Evolutionary conservation across 2,113 vertebrate genomes (phyloP).

Genomic region (Ciconia boyciana): DNA sequence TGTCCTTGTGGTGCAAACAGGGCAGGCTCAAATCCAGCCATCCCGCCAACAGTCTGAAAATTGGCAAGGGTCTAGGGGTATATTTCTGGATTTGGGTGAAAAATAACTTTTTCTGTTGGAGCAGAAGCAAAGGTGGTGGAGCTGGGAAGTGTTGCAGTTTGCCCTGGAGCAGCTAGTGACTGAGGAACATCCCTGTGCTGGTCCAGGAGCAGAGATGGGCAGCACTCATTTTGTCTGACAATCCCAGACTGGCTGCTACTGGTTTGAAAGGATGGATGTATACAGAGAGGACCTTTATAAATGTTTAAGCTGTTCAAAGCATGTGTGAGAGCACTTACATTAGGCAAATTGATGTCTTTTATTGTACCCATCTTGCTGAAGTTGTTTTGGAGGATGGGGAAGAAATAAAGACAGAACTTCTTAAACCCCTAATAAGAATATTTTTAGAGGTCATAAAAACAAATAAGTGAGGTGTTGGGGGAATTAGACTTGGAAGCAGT

Average conservation of each 20-base stretch:
- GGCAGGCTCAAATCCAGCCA: not conserved
- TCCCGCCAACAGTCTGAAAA: not conserved
- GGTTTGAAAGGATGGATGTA: not conserved
- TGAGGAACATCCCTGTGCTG: not conserved
- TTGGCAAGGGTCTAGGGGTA: not conserved
- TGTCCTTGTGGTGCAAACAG: not conserved
- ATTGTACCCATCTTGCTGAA: not conserved
- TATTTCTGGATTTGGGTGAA: not conserved
- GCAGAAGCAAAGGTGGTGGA: not conserved
- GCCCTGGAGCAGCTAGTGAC: not conserved
- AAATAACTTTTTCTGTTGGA: not conserved
- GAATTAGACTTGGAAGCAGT: not conserved
- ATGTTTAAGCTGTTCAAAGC: not conserved
- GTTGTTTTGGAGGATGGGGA: not conserved
- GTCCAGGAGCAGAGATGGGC: not conserved
- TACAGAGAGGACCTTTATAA: not conserved
- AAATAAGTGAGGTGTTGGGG: not conserved
- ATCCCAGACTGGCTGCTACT: not conserved
- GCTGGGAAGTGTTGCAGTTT: not conserved
- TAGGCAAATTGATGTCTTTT: not conserved
- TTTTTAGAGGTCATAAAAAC: not conserved
- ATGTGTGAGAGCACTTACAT: rapidly evolving
- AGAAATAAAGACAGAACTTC: not conserved
- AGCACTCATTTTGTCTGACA: not conserved
- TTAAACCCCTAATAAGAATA: not conserved